These are phyloP conservation scores for Anorthoa munda DNA, from an alignment of 2,888 invertebrate genomes.

Conservation along the genomic window DNA sequence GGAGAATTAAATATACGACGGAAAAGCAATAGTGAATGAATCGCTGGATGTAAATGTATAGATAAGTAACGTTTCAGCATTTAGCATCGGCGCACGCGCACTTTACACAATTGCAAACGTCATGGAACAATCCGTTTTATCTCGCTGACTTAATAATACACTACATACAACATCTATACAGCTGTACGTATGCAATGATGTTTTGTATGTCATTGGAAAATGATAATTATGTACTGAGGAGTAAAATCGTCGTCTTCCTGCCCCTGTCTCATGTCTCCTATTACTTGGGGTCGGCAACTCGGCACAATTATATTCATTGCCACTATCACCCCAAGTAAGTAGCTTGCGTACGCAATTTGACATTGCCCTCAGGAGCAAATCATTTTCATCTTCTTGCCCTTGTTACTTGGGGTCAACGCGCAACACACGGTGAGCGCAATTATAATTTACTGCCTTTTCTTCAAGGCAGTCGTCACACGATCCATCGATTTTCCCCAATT, in stretches of 20 bases:
- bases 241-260: too few relatives aligned
- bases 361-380: too few relatives aligned
- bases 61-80: neutral
- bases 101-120: constrained; percentile 34
- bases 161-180: constrained; percentile 19
- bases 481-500: too few relatives aligned
- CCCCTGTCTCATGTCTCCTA: too few relatives aligned
- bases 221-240: neutral
- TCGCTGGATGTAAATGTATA: neutral
- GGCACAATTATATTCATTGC: neutral
- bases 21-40: neutral
- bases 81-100: constrained; percentile 10
- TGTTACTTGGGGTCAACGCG: too few relatives aligned
- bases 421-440: too few relatives aligned
- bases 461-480: too few relatives aligned
- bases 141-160: constrained; percentile 10
- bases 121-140: constrained; percentile 27
- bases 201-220: constrained; percentile 23
- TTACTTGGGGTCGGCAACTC: too few relatives aligned
- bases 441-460: too few relatives aligned
- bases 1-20: too few relatives aligned
- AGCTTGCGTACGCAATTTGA: too few relatives aligned
- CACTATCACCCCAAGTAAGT: neutral
- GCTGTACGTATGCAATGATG: neutral
- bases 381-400: too few relatives aligned